phyloP scores from a whole-genome alignment of 1,140 invertebrate genomes.

The Phortica variegata region DNA sequence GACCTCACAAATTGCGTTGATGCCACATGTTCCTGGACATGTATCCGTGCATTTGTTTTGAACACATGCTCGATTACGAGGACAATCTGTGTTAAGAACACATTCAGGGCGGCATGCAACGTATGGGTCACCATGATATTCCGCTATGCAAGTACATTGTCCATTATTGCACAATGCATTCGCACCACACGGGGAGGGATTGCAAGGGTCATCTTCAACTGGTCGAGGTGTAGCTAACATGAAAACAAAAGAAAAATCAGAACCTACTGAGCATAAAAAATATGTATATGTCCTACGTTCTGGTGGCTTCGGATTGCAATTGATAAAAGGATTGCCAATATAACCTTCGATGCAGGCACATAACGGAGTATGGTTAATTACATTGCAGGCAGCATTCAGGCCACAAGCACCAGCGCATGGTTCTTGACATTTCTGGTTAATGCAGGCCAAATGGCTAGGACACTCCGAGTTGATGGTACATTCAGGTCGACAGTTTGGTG shows the following conservation, averaged over 20 bases:
- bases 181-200: constrained; percentile 78
- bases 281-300: constrained; percentile 27
- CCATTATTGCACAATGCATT: constrained; percentile 79
- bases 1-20: constrained; percentile 75
- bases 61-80: constrained; percentile 70
- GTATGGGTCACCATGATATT: constrained; percentile 84
- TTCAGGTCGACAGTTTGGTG: constrained; percentile 80
- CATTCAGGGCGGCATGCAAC: constrained; percentile 80
- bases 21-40: constrained; percentile 76
- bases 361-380: constrained; percentile 64
- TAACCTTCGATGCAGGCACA: constrained; percentile 70
- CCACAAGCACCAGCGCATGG: constrained; percentile 85
- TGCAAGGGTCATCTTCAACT: constrained; percentile 60
- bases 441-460: constrained; percentile 75
- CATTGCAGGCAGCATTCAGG: constrained; percentile 70
- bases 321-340: constrained; percentile 72
- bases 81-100: constrained; percentile 81
- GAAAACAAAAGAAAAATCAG: constrained; percentile 5
- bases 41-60: constrained; percentile 81
- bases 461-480: constrained; percentile 82
- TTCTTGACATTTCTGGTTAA: constrained; percentile 77
- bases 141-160: constrained; percentile 74
- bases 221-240: constrained; percentile 36
- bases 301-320: constrained; percentile 62
- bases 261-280: not conserved